phyloP scores from a whole-genome alignment of 2,797 vertebrate genomes.

The Rallus crepitans region DNA sequence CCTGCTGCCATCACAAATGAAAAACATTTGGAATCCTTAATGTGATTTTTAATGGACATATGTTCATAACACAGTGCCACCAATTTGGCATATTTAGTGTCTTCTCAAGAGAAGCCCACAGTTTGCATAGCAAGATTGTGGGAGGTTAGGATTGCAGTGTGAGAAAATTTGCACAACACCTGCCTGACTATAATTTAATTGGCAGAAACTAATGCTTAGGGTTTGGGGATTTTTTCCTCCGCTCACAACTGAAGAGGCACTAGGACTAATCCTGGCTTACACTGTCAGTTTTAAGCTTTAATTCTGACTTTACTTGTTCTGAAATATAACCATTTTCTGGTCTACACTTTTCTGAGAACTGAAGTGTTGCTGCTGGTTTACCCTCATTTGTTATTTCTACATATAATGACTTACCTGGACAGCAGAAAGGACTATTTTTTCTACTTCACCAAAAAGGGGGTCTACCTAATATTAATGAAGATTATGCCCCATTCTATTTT shows the following conservation, averaged over 20 bases:
- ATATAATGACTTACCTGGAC: neutral
- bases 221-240: neutral
- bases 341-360: neutral
- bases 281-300: neutral
- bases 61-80: constrained; percentile 66
- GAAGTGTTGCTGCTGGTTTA: neutral
- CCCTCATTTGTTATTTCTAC: neutral
- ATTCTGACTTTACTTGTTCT: neutral
- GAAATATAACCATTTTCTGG: neutral
- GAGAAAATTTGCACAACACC: constrained; percentile 72
- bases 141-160: constrained; percentile 72
- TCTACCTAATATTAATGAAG: neutral
- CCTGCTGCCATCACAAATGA: constrained; percentile 62
- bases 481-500: neutral
- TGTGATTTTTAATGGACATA: constrained; percentile 73
- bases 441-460: neutral
- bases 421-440: neutral
- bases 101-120: constrained; percentile 73
- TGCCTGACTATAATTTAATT: constrained; percentile 70
- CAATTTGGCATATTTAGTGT: constrained; percentile 71
- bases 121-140: constrained; percentile 73
- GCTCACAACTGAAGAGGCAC: constrained; percentile 1
- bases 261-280: neutral
- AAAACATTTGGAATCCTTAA: constrained; percentile 74
- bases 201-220: constrained; percentile 63